phyloP scores from a whole-genome alignment of 1,140 invertebrate genomes.

The Pseudomyrmex concolor region DNA sequence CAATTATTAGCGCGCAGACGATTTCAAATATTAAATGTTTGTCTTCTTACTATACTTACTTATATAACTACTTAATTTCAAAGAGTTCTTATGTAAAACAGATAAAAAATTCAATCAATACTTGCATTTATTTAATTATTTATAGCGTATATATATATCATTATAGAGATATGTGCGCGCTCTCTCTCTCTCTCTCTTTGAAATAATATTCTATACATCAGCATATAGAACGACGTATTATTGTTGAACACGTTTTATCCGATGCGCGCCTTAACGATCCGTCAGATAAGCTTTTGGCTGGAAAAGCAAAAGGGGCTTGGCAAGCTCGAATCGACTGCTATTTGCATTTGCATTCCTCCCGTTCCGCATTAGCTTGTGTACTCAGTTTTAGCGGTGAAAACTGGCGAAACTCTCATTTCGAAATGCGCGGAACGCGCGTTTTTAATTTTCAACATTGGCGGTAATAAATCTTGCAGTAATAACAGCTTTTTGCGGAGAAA shows the following conservation, averaged over 20 bases:
- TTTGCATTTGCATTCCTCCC: conserved; percentile 52
- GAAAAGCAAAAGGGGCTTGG: conserved; percentile 15
- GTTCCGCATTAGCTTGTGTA: conserved; percentile 44
- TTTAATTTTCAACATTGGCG: conserved; percentile 43
- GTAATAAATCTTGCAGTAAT: conserved; percentile 40
- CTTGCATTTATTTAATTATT: too few relatives aligned
- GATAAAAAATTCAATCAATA: too few relatives aligned
- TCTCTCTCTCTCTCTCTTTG: neutral
- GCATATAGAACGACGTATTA: neutral
- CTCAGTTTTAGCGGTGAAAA: conserved; percentile 35
- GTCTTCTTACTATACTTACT: neutral
- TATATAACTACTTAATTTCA: too few relatives aligned
- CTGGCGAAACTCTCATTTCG: conserved; percentile 47
- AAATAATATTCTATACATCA: conserved; percentile 31
- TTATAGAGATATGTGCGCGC: too few relatives aligned
- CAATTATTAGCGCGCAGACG: neutral
- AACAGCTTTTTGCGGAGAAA: conserved; percentile 24
- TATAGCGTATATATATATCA: too few relatives aligned
- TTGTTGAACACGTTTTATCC: conserved; percentile 21
- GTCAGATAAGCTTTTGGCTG: conserved; percentile 38
- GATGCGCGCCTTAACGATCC: conserved; percentile 29
- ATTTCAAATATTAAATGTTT: neutral
- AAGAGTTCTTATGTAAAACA: too few relatives aligned
- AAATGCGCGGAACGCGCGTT: conserved; percentile 22
- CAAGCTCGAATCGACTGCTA: conserved; percentile 30